A percentile compares a stretch with the other conserved stretches of the same genome.
Conservation (phyloP, 2,797 vertebrate species). For the Epinephelus malabaricus region DNA sequence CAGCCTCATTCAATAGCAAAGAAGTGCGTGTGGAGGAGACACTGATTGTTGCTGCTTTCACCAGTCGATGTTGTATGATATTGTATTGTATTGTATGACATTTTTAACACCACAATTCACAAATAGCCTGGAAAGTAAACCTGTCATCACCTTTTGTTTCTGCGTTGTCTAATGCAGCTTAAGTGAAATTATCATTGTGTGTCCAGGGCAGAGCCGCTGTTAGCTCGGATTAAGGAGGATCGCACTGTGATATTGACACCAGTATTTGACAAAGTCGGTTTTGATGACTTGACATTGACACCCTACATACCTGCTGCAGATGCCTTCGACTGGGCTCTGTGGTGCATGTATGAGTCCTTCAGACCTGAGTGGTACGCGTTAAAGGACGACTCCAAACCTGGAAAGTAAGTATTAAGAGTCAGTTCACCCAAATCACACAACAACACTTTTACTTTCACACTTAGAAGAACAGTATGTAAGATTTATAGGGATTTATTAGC, state of each 20-base stretch:
- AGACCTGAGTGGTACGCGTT: constrained; percentile 80
- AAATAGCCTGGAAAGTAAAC: background rate
- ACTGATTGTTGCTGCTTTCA: too few relatives aligned
- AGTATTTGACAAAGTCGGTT: constrained; percentile 86
- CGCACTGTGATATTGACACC: constrained; percentile 83
- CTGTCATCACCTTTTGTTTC: background rate
- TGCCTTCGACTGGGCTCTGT: constrained; percentile 88
- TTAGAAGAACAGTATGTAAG: too few relatives aligned
- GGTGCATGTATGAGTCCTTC: constrained; percentile 84
- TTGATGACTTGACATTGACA: constrained; percentile 75
- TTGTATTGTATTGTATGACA: too few relatives aligned
- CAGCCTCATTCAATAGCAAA: too few relatives aligned
- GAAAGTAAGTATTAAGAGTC: constrained; percentile 77
- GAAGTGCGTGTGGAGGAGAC: too few relatives aligned
- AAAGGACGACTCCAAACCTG: constrained; percentile 81
- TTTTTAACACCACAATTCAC: too few relatives aligned
- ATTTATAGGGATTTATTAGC: too few relatives aligned
- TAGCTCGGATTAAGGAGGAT: constrained; percentile 88
- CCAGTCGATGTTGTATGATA: too few relatives aligned
- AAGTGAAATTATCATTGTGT: background rate
- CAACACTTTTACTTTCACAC: background rate
- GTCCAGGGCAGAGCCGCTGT: constrained; percentile 86
- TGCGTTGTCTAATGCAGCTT: too few relatives aligned
- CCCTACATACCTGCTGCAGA: constrained; percentile 57
- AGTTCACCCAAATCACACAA: background rate